Evolutionary conservation across 2,113 vertebrate genomes (phyloP).

Genomic region (Melanocharis versteri): DNA sequence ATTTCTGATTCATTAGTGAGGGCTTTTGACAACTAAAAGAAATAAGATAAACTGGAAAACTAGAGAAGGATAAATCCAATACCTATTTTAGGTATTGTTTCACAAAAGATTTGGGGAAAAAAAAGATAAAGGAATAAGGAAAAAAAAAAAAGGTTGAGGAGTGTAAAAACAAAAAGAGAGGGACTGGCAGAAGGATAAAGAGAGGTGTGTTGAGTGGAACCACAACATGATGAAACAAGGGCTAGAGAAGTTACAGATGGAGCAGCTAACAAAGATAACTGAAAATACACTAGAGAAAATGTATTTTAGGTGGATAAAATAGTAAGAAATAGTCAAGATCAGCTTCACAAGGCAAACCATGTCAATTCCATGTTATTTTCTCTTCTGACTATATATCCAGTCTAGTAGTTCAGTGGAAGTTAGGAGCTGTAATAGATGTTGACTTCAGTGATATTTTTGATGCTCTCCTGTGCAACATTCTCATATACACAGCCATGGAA

Average conservation of each 20-base stretch:
- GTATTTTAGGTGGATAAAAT: background rate
- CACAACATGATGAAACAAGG: background rate
- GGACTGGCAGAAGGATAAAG: background rate
- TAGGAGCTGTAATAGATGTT: background rate
- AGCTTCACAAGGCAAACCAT: background rate
- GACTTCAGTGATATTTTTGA: background rate
- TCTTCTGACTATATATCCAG: background rate
- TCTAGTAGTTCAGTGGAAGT: background rate
- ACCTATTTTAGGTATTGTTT: background rate
- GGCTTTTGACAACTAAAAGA: background rate
- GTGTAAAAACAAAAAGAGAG: background rate
- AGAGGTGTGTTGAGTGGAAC: background rate
- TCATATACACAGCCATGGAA: background rate
- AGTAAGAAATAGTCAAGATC: background rate
- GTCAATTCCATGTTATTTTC: background rate
- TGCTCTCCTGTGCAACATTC: background rate
- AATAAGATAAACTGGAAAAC: background rate
- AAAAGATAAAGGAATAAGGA: background rate
- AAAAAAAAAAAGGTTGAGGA: background rate
- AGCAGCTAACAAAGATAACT: background rate
- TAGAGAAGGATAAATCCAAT: background rate
- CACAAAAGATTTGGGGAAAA: background rate
- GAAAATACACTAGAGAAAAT: background rate
- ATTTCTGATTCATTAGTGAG: background rate
- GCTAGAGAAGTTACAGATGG: background rate